Base-by-base conservation (phyloP, 2,797 vertebrate genomes). In the Botia almorhae region DNA sequence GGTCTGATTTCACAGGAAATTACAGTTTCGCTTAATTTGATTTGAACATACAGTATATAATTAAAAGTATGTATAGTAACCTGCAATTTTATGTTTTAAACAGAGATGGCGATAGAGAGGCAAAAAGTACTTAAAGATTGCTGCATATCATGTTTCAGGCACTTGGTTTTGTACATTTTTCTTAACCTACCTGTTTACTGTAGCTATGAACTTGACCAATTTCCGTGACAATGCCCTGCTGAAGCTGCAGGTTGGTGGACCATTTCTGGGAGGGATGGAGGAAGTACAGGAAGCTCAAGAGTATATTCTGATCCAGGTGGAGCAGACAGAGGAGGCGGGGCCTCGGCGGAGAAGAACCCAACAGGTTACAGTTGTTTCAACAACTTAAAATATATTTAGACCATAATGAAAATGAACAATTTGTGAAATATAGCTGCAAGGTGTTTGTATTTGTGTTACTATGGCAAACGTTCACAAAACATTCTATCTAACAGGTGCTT, bases 141-240 rank as follows among this genome's bases (percentile, higher is more conserved):
- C n/a, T n/a, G n/a, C n/a, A 58, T 99, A n/a, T n/a, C n/a, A n/a
- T 36, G 17, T 64, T n/a, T 51, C 13, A 0, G 71, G 0, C n/a
- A 19, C 21, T 67, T 19, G 46, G 4, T 23, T 36, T 36, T 60
- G 56, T 4, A 23, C 19, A 48, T 68, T 87, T 88, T 87, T 55
- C 84, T 94, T 95, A 96, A 90, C 96, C 89, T 0, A 3, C 23
- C 65, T 6, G 1, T 53, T 29, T 11, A 5, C 48, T 53, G 65
- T 87, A 99, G 97, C 95, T 26, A 89, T 94, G 91, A 99, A 97
- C 87, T 87, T 99, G 87, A 96, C 95, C 0, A 89, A 96, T 78
- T 94, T 94, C 26, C 83, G 2, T 0, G 95, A 97, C 81, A 93
- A 96, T 63, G 91, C 93, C 33, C 87, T 98, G 85, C 88, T 99